Base-by-base conservation (phyloP, 2,797 vertebrate species). In the Pangasius djambal region DNA sequence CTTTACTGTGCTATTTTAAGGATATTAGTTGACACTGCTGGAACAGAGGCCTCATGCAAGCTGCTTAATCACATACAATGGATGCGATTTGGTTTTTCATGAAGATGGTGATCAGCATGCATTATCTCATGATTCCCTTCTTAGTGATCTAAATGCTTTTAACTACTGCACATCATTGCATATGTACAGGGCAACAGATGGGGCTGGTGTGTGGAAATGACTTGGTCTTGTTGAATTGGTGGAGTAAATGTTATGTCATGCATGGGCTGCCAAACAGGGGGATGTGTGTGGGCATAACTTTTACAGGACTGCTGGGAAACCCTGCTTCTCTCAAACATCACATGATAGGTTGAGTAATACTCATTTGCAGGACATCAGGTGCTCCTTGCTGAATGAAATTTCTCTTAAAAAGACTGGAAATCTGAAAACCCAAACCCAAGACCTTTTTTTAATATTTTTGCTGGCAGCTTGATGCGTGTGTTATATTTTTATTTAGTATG, bases 271-370 rank as follows among this genome's bases (percentile, higher is more conserved):
- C 91, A 89, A 91, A 92, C 75, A 88, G 83, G 67, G 85, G 91
- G 92, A 93, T 92, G 93, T 92, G 90, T 88, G 89, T 89, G 63
- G 87, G 65, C 81, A 89, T 75, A 88, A 90, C 89, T 88, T 93
- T 92, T 91, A 89, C 88, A 61, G 78, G 82, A 77, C 90, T 65
- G 83, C 89, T 72, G 86, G 91, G 88, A 83, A 84, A 85, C 83
- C 84, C 82, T 57, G 84, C 55, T 55, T 84, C 81, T 83, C 84
- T 72, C 52, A 77, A 91, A 91, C 87, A 86, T 87, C 86, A 90
- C 92, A 34, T 75, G 63, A 82, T 86, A 84, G 88, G 77, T 92
- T 87, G 88, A 74, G 75, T 87, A 87, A 37, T 83, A 50, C 59
- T 87, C 9, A 78, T 82, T 91, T 87, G 90, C 87, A 90, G 88